Evolutionary conservation across 2,888 invertebrate species (phyloP), one percentile per base, ranked within the genome.

Genomic region (Torymus texanus): DNA sequence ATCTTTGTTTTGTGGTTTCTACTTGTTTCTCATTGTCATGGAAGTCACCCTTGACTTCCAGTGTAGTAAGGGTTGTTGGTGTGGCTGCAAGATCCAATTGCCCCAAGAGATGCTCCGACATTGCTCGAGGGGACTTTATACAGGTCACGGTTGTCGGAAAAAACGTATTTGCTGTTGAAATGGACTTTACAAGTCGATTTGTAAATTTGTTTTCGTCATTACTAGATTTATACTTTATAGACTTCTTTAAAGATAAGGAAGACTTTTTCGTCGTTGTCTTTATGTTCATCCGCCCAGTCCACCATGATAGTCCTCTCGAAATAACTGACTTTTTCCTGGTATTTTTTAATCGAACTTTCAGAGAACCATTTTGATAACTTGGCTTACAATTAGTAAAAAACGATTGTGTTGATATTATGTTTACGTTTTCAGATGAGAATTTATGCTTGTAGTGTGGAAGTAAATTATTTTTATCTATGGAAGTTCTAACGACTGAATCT

Each of bases 61-160:
- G 76, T 0, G 87, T 85, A 14, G 85, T 85, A 13, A 87, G 75
- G 10, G 88, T 85, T 2, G 85, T 71, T 2, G 87, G 84, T 0
- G 86, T 78, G 59, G 82, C 84, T 53, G 82, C 83, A 8, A 84
- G 82, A 21, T 89, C 89, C 53, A 86, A 83, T 80, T 88, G 90
- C 78, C 88, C 89, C 84, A 90, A 81, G 82, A 89, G 88, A 85
- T 90, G 89, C 85, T 89, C 89, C 85, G 90, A 89, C 88, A 88
- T 88, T 79, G 88, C 86, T 84, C 88, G 83, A 81, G 90, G 88
- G 81, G 89, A 89, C 85, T 89, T 90, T 71, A 90, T 87, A 83
- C 88, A 89, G 53, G 88, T 88, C 90, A 89, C 88, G 18, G 88
- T 87, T 59, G 85, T 84, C 18, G 87, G 86, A 18, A 86, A 86